Evolutionary conservation across 2,113 vertebrate genomes (phyloP), one percentile per base, ranked within the genome.

Genomic region (Dryoscopus gambensis): DNA sequence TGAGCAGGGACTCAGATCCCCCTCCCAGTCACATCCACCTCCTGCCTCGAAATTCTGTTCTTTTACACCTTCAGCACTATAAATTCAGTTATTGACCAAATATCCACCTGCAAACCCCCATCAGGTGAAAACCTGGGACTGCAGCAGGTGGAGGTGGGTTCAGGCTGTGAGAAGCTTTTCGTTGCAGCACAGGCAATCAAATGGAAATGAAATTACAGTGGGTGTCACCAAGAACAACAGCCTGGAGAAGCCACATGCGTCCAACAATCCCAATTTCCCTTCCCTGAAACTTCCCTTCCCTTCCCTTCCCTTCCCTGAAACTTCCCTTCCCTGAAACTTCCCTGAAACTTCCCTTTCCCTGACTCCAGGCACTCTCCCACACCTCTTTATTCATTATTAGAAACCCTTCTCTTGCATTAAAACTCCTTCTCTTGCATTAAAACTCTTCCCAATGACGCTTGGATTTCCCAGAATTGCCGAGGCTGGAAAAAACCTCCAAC

Each of bases 1-100:
- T 5, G 3, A 15, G 44, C 0, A 19, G 13, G 60, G 50, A 10
- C 0, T 44, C 17, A 11, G 9, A 17, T 35, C 22, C n/a, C 35
- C 56, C 15, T 59, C 56, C 56, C 56, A 24, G 0, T 24, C 56
- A 35, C n/a, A 35, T 24, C 56, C 56, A 23, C 21, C 55, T 57
- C 33, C 21, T 21, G 13, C 14, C 31, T 59, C 3, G 25, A 15
- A 37, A 59, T 37, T 59, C 57, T 25, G 23, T 17, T 25, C 57
- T 59, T 59, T 8, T 35, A 16, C 57, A 37, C 57, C 57, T 25
- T 37, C n/a, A 37, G 15, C 57, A 17, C n/a, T 4, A 17, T 25
- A 35, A 59, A 59, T 37, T 37, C n/a, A 59, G 8, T 35, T 16
- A 17, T 25, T 59, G n/a, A 16, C 15, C 5, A 7, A 59, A 37